Evolutionary conservation across 2,797 vertebrate genomes (phyloP).

Genomic region (Tenualosa thibaudeaui): DNA sequence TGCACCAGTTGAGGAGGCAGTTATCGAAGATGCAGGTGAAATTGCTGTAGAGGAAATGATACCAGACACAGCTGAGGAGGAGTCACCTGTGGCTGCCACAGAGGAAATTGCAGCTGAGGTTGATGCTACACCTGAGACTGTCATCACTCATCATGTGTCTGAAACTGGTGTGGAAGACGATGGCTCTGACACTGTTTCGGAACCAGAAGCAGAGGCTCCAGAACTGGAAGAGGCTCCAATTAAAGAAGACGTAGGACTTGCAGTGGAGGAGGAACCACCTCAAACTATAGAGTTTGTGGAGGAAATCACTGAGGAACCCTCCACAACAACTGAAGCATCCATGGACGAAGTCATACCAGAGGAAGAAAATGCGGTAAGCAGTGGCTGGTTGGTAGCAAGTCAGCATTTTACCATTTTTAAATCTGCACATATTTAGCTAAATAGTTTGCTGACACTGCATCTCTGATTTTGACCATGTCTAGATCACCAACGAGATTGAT

Average conservation of each 20-base stretch:
- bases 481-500: conserved; percentile 88
- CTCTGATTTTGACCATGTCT: conserved; percentile 21
- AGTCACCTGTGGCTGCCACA: not conserved
- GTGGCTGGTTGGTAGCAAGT: not conserved
- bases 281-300: conserved; percentile 23
- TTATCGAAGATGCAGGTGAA: not conserved
- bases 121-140: conserved; percentile 12
- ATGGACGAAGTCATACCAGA: conserved; percentile 51
- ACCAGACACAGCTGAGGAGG: conserved; percentile 1
- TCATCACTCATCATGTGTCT: conserved; percentile 18
- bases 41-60: not conserved
- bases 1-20: not conserved
- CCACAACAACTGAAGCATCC: conserved; percentile 2
- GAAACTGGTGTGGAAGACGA: not conserved
- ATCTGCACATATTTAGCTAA: not conserved
- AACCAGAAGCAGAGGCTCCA: not conserved
- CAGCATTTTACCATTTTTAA: not conserved
- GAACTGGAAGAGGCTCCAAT: not conserved
- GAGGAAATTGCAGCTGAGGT: conserved; percentile 33
- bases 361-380: conserved; percentile 75
- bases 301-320: conserved; percentile 35
- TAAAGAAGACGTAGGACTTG: not conserved
- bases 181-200: not conserved
- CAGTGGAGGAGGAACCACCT: not conserved
- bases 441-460: not conserved